Conservation (phyloP, 2,888 invertebrate genomes). For the Tiliacea aurago region DNA sequence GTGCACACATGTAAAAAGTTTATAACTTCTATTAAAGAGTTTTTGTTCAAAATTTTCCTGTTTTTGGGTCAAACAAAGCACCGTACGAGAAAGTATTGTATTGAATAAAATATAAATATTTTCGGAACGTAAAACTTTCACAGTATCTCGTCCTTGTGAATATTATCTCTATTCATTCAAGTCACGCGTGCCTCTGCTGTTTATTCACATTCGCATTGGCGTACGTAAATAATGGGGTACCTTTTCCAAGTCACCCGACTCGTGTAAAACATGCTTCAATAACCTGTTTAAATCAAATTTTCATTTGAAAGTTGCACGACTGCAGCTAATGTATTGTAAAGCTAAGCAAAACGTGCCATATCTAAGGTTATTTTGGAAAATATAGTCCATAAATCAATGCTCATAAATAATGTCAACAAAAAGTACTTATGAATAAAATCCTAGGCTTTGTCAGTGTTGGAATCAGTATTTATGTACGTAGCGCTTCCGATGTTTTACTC, state of each 20-base stretch:
- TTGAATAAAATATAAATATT: conserved; percentile 81
- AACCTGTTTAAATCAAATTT: conserved; percentile 51
- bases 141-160: conserved; percentile 74
- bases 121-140: conserved; percentile 78
- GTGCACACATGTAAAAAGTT: conserved; percentile 3
- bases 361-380: conserved; percentile 4
- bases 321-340: conserved; percentile 20
- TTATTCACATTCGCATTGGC: conserved; percentile 85
- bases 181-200: conserved; percentile 84
- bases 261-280: conserved; percentile 59
- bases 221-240: conserved; percentile 84
- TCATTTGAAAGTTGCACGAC: conserved; percentile 11
- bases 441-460: conserved; percentile 52
- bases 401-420: conserved; percentile 55
- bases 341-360: neutral
- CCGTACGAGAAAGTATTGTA: conserved; percentile 60
- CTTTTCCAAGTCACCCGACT: conserved; percentile 76
- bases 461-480: conserved; percentile 62
- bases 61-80: conserved; percentile 52
- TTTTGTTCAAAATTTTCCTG: conserved; percentile 24
- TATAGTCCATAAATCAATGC: conserved; percentile 30
- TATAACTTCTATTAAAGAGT: conserved; percentile 4
- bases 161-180: conserved; percentile 81
- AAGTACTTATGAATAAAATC: conserved; percentile 43
- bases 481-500: conserved; percentile 67